A percentile compares a stretch with the other conserved stretches of the same genome.
These are phyloP conservation scores for Bufo bufo DNA, from an alignment of 2,113 vertebrate genomes.

Conservation along the genomic window DNA sequence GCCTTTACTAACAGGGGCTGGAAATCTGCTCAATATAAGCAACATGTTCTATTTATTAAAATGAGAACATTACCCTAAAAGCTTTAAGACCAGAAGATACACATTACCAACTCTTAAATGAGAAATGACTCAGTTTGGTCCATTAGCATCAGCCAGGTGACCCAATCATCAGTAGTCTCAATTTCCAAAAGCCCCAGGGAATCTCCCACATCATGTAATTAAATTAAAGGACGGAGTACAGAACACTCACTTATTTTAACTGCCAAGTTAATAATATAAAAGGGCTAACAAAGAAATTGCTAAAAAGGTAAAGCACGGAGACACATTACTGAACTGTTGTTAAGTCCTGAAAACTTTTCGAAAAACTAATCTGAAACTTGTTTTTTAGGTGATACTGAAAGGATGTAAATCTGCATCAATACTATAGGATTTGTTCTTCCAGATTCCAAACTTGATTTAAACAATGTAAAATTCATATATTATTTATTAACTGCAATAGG, in stretches of 20 bases:
- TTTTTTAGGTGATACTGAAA: background rate
- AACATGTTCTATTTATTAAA: constrained; percentile 48
- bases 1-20: constrained; percentile 27
- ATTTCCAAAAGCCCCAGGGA: background rate
- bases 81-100: constrained; percentile 25
- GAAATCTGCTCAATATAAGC: constrained; percentile 44
- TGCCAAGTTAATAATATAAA: background rate
- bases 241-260: background rate
- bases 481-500: too few species aligned
- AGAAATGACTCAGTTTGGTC: constrained; percentile 27
- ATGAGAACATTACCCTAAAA: constrained; percentile 36
- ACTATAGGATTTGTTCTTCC: too few species aligned
- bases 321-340: background rate
- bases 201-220: background rate
- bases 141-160: constrained; percentile 27
- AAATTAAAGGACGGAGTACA: background rate
- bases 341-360: background rate
- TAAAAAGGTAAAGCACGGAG: background rate
- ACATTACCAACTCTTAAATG: constrained; percentile 12
- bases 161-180: background rate
- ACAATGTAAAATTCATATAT: too few species aligned
- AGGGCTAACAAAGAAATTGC: background rate
- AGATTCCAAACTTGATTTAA: too few species aligned
- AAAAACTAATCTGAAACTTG: background rate
- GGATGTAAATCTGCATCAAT: background rate